These are phyloP conservation scores for Athalia circularis DNA, from an alignment of 2,888 invertebrate species.

Conservation along the genomic window DNA sequence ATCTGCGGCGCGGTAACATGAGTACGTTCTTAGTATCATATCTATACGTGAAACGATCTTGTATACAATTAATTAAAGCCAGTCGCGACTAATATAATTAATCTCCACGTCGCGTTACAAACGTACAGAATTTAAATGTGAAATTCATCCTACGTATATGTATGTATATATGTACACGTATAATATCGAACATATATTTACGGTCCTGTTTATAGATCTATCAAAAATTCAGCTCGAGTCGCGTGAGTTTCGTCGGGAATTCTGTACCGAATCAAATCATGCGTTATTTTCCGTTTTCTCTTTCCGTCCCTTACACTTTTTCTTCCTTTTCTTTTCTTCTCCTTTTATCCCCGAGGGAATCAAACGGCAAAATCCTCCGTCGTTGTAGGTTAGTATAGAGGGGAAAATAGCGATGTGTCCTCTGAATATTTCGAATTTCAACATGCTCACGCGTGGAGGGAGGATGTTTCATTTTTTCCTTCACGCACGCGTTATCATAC, in stretches of 20 bases:
- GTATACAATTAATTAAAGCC: conserved; percentile 21
- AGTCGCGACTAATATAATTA: conserved; percentile 10
- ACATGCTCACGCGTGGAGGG: background rate
- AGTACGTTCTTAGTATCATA: background rate
- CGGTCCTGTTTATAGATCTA: background rate
- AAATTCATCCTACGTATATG: background rate
- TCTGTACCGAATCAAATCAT: conserved; percentile 13
- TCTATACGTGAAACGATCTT: background rate
- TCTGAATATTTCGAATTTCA: conserved; percentile 13
- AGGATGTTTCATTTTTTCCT: too few species aligned
- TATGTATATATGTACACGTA: background rate
- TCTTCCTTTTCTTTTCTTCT: background rate
- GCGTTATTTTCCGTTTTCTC: background rate
- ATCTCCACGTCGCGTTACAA: background rate
- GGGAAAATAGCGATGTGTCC: background rate
- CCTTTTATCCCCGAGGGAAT: conserved; percentile 9
- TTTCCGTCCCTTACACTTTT: background rate
- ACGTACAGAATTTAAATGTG: background rate
- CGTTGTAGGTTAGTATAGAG: background rate
- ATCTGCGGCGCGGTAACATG: background rate
- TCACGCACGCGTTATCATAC: conserved; percentile 12
- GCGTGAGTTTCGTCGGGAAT: background rate
- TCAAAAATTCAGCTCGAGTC: background rate
- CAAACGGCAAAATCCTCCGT: conserved; percentile 9
- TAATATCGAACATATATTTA: background rate